Base-by-base conservation (phyloP, 2,888 invertebrate genomes). In the Plagodis pulveraria region DNA sequence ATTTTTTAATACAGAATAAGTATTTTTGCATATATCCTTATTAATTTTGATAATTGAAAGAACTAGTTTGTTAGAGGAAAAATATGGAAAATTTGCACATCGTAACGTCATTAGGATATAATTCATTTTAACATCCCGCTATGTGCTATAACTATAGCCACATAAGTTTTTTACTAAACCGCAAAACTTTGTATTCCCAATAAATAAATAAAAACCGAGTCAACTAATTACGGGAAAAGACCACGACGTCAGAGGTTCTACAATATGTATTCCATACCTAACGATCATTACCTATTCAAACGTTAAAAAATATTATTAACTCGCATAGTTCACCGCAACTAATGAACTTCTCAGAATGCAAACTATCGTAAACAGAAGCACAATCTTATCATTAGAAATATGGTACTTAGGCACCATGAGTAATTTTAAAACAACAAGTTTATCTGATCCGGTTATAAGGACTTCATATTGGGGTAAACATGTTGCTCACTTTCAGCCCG, bases 381-480 rank as follows among this genome's bases (percentile, higher is more conserved):
- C 62, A 66, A 70, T 69, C 69, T 69, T 66, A 71, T 71, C 70
- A 56, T 50, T n/a, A 53, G 57, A 59, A 44, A 56, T 52, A 51
- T 50, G 53, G 50, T 50, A 6, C 53, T 52, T 48, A 47, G 53
- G 50, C 50, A 6, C 53, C 45, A 9, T 49, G 33, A 52, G 33
- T 48, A 41, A 48, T 45, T 50, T 61, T 53, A 42, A 52, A 57
- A 52, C 36, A 34, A 33, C 9, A 47, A 49, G 33, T 36, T 62
- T 62, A 62, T 62, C 62, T 36, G 40, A 8, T 52, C 38, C 12
- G 45, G 42, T 50, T 53, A 54, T 47, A 41, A 42, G 38, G 46
- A 6, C 34, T 50, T 47, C 52, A 53, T 53, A 56, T 50, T 54
- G 32, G 45, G 4, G 22, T 22, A 38, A 38, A 38, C 38, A 6